Base-by-base conservation (phyloP, 2,888 invertebrate genomes). In the Caenorhabditis sp. region DNA sequence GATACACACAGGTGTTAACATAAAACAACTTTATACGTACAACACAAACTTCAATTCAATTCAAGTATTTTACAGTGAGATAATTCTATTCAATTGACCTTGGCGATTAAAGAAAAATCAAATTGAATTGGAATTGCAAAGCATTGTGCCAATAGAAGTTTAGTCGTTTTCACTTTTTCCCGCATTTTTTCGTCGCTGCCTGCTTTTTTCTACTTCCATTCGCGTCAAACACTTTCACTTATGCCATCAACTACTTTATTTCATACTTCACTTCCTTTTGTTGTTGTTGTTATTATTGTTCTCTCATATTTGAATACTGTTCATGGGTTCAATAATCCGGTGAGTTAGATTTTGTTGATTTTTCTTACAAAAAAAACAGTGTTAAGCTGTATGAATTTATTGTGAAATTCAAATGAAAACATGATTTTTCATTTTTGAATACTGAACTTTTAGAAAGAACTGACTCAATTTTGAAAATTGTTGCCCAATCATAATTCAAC, bases 141-240 rank as follows among this genome's bases (percentile, higher is more conserved):
- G 43, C 14, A 43, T 43, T 43, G 43, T 43, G 43, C 43, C 43
- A 43, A 43, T 43, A 43, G 12, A 43, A 23, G 52, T 23, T 21
- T 20, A 23, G 23, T 20, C 52, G 52, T 52, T 52, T 52, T 52
- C 23, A 52, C 52, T 52, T 71, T 71, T 71, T 71, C 63, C 71
- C 65, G 71, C 43, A 43, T 43, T 43, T 43, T 43, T 43, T 43
- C 14, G 31, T 43, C 43, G 43, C 43, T 14, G 43, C 14, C 43
- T 43, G 62, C 70, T 66, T 31, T 66, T 31, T 38, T 23, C 62
- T 58, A 26, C 59, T 63, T 59, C 60, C 52, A 71, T 71, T 71
- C 71, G 43, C 43, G 63, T 67, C 61, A 64, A 63, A 71, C 60
- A 72, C 67, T 72, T 72, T 72, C 72, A 72, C 72, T 67, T 72